Conservation (phyloP, 2,797 vertebrate species). For the Delichon dasypus region DNA sequence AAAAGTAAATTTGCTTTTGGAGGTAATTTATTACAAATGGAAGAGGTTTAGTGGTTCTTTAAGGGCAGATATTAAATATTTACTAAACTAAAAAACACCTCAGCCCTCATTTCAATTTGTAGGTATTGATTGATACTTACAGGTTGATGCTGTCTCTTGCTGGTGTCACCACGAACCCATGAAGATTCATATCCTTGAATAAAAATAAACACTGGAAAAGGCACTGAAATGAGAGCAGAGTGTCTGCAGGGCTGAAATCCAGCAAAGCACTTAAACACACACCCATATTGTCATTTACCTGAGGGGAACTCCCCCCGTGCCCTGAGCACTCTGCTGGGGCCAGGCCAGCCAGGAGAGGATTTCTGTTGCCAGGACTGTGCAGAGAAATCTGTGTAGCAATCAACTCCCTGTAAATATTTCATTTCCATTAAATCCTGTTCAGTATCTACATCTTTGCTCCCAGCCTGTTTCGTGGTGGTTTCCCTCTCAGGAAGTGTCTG, state of each 20-base stretch:
- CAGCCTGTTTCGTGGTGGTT: fast-evolving
- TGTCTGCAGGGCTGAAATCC: background rate
- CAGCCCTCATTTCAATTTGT: background rate
- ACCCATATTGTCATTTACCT: background rate
- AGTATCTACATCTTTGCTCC: background rate
- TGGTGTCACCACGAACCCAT: background rate
- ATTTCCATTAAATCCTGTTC: background rate
- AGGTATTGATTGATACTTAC: background rate
- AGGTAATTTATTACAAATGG: background rate
- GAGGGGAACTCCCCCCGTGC: background rate
- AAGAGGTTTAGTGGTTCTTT: background rate
- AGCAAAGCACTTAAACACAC: background rate
- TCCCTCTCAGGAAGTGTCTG: background rate
- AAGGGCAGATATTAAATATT: background rate
- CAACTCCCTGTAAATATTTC: background rate
- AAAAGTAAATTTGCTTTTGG: background rate
- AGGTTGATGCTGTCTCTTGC: background rate
- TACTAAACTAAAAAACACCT: background rate
- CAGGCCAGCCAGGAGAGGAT: background rate
- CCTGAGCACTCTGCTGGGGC: background rate
- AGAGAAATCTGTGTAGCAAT: background rate
- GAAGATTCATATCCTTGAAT: background rate
- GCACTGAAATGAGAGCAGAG: background rate
- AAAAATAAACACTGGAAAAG: background rate
- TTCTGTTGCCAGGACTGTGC: background rate